Conservation (phyloP, 2,113 vertebrate genomes). For the Eonycteris spelaea region DNA sequence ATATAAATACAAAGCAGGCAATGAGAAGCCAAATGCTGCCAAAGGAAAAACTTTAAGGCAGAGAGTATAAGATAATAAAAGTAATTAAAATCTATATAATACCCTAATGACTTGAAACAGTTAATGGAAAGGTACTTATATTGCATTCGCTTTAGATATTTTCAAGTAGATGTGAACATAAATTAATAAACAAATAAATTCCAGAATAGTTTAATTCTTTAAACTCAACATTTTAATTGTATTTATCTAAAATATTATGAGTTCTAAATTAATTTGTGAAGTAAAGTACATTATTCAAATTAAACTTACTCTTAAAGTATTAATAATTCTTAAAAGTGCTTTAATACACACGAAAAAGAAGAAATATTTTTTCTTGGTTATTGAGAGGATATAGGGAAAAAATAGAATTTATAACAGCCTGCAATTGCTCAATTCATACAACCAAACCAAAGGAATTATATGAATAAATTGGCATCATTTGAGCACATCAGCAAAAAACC, state of each 20-base stretch:
- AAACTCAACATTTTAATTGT: background rate
- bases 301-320: constrained; percentile 26
- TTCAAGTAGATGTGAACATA: background rate
- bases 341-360: background rate
- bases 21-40: background rate
- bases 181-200: background rate
- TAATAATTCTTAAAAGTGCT: background rate
- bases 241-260: constrained; percentile 12
- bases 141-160: background rate
- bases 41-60: background rate
- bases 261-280: constrained; percentile 37
- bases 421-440: background rate
- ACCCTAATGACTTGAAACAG: background rate
- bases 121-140: background rate
- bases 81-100: constrained; percentile 26
- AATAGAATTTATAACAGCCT: background rate
- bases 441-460: background rate
- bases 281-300: constrained; percentile 46
- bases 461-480: background rate
- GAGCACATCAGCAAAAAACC: background rate
- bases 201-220: background rate
- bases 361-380: constrained; percentile 10
- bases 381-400: background rate
- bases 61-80: constrained; percentile 27
- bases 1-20: constrained; percentile 39